phyloP scores from a whole-genome alignment of 2,797 vertebrate genomes.

The Molothrus aeneus region DNA sequence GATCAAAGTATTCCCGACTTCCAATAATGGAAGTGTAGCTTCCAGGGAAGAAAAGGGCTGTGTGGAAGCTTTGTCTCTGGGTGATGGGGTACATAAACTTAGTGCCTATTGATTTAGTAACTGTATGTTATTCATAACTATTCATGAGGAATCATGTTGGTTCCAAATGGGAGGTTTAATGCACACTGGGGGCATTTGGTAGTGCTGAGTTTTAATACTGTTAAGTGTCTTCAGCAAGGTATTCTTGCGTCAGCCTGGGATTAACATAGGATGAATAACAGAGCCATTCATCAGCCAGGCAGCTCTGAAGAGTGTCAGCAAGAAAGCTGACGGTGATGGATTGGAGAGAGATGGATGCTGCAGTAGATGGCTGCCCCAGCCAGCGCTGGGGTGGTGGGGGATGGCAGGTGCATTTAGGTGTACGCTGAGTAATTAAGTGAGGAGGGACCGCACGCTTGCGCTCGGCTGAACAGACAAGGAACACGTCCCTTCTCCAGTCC shows the following conservation, averaged over 20 bases:
- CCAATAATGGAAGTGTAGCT: background rate
- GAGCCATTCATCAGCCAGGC: conserved; percentile 63
- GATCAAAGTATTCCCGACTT: background rate
- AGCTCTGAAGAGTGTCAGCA: conserved; percentile 63
- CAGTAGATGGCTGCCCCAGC: background rate
- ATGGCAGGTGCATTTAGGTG: conserved; percentile 30
- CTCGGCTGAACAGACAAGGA: background rate
- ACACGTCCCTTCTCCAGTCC: background rate
- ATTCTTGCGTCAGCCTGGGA: conserved; percentile 33
- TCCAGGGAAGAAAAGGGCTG: background rate
- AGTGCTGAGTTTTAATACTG: conserved; percentile 60
- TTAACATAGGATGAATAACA: conserved; percentile 57
- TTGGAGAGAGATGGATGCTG: conserved; percentile 32
- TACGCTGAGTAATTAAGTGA: conserved; percentile 17
- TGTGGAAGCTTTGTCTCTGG: background rate
- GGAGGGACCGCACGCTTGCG: background rate
- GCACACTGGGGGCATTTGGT: conserved; percentile 37
- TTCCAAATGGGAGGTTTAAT: conserved; percentile 67
- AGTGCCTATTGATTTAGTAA: conserved; percentile 58
- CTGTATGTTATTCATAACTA: conserved; percentile 52
- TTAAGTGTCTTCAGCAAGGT: conserved; percentile 49
- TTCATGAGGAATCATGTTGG: conserved; percentile 43
- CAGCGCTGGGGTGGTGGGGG: background rate
- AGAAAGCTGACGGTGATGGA: conserved; percentile 60
- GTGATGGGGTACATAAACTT: conserved; percentile 32